Base-by-base conservation (phyloP, 92 coral and sea anemone species). In the Palythoa grandiflora region DNA sequence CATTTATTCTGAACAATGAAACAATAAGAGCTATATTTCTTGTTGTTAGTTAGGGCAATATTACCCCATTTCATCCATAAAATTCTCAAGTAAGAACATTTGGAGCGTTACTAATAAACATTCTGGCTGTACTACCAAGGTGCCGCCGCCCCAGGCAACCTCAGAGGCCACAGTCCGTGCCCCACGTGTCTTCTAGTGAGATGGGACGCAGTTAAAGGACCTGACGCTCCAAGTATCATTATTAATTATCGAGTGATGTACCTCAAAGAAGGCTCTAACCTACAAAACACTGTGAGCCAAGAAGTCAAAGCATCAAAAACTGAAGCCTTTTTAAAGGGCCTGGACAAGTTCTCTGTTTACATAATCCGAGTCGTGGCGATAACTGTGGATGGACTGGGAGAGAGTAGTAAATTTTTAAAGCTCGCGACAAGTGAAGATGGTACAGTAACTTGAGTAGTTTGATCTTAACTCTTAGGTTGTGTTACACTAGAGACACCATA, bases 381-480 rank as follows among this genome's bases (percentile, higher is more conserved):
- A 81, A 91, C 96, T 11, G 84, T 54, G n/a, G 93, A 87, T 13
- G 98, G 93, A 39, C 66, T 88, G 87, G 98, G 96, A 8, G 85
- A 79, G 53, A 61, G 86, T 37, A 95, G 98, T 73, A 87, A 83
- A 9, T 83, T 90, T 20, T 68, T 93, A 10, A 91, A 39, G 21
- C 71, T 89, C n/a, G 78, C 57, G 37, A 95, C 98, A 17, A 74
- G 84, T 68, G 93, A 95, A 83, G 96, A 92, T 54, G 98, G 98
- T 95, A 79, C 1, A 70, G 28, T 6, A 54, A 5, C 2, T 8
- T 14, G 40, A 59, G 10, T n/a, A 17, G 14, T 16, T 50, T 75
- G 8, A 11, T 35, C 11, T 2, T 20, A 9, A 35, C 74, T 70
- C 74, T 36, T 2, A 44, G 50, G 50, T 44, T 44, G 6, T 44